A percentile compares a stretch with the other conserved stretches of the same genome.
These are phyloP conservation scores for Amphimedon queenslandica DNA, from an alignment of 37 sponge, comb jelly and placozoan species.

Conservation along the genomic window DNA sequence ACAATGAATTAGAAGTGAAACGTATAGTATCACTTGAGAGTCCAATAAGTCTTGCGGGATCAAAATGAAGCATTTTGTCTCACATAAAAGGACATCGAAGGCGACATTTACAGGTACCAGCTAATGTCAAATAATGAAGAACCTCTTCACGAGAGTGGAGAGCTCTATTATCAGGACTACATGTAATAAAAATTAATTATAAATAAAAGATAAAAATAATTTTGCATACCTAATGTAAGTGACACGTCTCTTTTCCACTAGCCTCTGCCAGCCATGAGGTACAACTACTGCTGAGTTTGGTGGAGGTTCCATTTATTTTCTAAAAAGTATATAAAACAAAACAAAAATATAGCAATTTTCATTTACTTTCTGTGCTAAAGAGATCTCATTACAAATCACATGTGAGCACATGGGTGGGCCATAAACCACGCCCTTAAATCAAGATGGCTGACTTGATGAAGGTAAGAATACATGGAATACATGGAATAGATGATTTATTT, in stretches of 20 bases:
- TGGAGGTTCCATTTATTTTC: not conserved
- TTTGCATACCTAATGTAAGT: constrained; percentile 52
- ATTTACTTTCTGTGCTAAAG: too few relatives aligned
- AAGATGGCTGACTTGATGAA: not conserved
- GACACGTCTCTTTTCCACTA: not conserved
- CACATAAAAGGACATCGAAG: constrained; percentile 80
- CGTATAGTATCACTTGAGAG: constrained; percentile 19
- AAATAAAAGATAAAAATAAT: not conserved
- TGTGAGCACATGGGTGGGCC: too few relatives aligned
- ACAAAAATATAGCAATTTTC: too few relatives aligned
- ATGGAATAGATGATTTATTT: not conserved
- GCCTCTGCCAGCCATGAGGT: constrained; percentile 69
- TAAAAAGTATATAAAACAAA: too few relatives aligned
- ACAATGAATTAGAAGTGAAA: not conserved
- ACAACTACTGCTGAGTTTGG: constrained; percentile 15
- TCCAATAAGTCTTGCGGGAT: constrained; percentile 40
- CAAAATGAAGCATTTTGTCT: constrained; percentile 71
- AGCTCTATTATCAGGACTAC: constrained; percentile 47
- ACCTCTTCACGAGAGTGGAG: constrained; percentile 52
- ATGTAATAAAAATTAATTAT: not conserved
- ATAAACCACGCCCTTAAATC: too few relatives aligned
- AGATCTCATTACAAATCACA: too few relatives aligned
- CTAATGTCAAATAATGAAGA: constrained; percentile 48
- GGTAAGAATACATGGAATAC: not conserved
- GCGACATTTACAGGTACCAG: constrained; percentile 88